Evolutionary conservation across 2,888 invertebrate species (phyloP).

Genomic region (Drosophila macrospina): DNA sequence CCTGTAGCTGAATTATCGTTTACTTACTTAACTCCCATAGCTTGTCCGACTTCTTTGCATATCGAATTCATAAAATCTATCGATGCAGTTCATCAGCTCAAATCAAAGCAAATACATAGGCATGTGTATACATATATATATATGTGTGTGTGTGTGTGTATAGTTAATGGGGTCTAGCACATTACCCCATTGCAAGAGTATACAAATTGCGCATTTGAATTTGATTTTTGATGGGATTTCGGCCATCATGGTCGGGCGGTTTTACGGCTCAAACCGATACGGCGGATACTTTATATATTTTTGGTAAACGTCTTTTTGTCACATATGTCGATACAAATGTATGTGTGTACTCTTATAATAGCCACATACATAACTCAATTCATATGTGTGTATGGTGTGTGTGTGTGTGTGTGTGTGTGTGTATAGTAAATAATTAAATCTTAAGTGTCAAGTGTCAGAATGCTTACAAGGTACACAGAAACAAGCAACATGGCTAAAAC

Average conservation of each 20-base stretch:
- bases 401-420: conserved; percentile 10
- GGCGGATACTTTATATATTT: conserved; percentile 48
- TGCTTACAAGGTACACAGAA: conserved; percentile 43
- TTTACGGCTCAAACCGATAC: conserved; percentile 24
- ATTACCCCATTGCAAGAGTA: neutral
- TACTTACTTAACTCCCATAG: neutral
- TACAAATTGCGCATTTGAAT: conserved; percentile 13
- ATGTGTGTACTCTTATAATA: conserved; percentile 5
- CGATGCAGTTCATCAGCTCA: neutral
- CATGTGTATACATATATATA: too few relatives aligned
- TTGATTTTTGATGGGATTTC: conserved; percentile 16
- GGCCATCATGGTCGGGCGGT: conserved; percentile 19
- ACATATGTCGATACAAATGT: conserved; percentile 22
- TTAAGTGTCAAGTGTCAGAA: conserved; percentile 34
- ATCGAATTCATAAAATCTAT: neutral
- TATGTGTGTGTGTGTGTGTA: neutral
- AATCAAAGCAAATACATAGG: neutral
- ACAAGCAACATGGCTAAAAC: conserved; percentile 53
- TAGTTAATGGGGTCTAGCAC: conserved; percentile 2
- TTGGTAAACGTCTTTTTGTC: conserved; percentile 47
- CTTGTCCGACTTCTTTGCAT: neutral
- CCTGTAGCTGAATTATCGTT: neutral
- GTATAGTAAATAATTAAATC: conserved; percentile 26
- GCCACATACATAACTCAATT: conserved; percentile 21
- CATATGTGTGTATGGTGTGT: neutral